Evolutionary conservation across 2,113 vertebrate genomes (phyloP).

Genomic region (Lophius piscatorius): DNA sequence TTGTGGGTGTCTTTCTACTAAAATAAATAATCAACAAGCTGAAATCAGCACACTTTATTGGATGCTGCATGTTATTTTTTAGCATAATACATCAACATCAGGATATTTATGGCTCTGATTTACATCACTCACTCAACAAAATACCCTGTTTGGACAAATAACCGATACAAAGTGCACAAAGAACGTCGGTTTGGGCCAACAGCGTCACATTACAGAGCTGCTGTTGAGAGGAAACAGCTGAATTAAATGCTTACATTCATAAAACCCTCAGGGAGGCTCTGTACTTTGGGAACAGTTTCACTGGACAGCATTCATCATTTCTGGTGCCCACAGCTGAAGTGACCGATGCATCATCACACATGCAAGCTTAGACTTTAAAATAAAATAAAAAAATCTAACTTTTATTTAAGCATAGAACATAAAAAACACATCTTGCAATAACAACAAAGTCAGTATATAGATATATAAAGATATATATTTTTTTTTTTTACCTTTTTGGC

Average conservation of each 20-base stretch:
- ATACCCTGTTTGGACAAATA: constrained; percentile 71
- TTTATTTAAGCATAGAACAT: constrained; percentile 73
- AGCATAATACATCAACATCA: constrained; percentile 65
- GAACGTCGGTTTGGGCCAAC: constrained; percentile 52
- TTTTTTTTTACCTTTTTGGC: too few species aligned
- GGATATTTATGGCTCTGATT: constrained; percentile 70
- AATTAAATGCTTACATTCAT: constrained; percentile 72
- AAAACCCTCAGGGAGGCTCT: constrained; percentile 40
- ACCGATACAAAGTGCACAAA: constrained; percentile 73
- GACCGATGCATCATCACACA: constrained; percentile 6
- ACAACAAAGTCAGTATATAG: constrained; percentile 56
- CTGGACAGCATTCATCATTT: constrained; percentile 24
- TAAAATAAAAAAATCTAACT: constrained; percentile 44
- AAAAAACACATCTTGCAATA: constrained; percentile 64
- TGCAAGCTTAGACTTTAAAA: background rate
- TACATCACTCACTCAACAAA: constrained; percentile 64
- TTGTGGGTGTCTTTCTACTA: background rate
- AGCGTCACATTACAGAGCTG: constrained; percentile 59
- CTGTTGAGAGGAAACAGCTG: constrained; percentile 20
- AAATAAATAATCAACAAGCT: background rate
- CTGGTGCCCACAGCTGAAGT: constrained; percentile 25
- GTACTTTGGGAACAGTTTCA: constrained; percentile 32
- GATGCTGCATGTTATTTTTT: constrained; percentile 66
- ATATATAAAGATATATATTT: too few species aligned
- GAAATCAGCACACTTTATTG: constrained; percentile 67